phyloP scores from a whole-genome alignment of 1,140 invertebrate species.

The Triops cancriformis region DNA sequence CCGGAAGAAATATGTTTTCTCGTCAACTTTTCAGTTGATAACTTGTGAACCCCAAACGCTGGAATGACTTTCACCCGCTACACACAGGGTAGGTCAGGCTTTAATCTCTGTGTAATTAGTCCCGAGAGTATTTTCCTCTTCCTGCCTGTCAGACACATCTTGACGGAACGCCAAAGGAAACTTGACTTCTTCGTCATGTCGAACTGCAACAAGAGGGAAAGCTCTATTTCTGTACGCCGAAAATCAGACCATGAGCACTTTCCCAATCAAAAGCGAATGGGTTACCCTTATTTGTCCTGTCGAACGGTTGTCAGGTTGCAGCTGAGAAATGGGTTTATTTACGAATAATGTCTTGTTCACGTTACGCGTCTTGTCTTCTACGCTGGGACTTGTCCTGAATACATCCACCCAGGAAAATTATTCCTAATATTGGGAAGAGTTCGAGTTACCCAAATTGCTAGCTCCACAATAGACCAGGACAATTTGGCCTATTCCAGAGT shows the following conservation, averaged over 20 bases:
- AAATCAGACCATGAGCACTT: not conserved
- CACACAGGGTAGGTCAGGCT: not conserved
- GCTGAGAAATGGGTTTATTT: not conserved
- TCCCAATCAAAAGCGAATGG: not conserved
- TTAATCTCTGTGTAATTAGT: not conserved
- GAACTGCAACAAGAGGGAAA: not conserved
- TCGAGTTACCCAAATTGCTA: no score
- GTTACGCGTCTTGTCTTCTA: no score
- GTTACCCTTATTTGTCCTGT: not conserved
- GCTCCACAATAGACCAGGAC: no score
- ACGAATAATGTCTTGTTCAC: no score
- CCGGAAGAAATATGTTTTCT: no score
- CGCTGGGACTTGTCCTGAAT: no score
- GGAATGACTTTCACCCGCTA: not conserved
- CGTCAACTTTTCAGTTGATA: no score
- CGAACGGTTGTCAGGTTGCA: not conserved
- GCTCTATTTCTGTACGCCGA: not conserved
- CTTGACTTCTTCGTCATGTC: not conserved
- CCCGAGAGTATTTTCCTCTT: not conserved
- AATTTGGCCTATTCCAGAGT: no score
- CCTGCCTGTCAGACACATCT: not conserved
- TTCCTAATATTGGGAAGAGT: no score
- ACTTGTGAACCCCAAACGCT: no score
- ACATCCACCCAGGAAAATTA: no score
- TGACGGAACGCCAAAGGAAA: not conserved